Conservation (phyloP, 2,797 vertebrate genomes). For the Spondyliosoma cantharus region DNA sequence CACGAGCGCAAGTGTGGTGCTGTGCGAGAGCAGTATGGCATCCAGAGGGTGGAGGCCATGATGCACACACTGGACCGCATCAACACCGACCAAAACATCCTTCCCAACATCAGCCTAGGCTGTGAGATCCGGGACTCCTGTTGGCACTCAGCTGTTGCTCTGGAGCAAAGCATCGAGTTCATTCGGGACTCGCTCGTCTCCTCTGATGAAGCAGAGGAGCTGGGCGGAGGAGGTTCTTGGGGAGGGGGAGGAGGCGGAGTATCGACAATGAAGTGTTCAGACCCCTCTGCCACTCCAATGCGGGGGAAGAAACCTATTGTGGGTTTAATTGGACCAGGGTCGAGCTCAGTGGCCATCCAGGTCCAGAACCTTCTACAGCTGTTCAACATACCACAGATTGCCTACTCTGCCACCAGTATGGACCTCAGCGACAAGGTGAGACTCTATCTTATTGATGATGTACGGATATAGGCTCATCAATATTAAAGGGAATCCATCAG, state of each 20-base stretch:
- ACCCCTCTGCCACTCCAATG: conserved; percentile 90
- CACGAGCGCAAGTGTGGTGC: conserved; percentile 98
- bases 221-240: conserved; percentile 70
- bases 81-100: conserved; percentile 90
- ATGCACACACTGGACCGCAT: conserved; percentile 95
- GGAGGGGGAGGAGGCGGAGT: conserved; percentile 76
- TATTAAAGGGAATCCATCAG: not conserved
- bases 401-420: conserved; percentile 99
- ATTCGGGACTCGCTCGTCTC: conserved; percentile 97
- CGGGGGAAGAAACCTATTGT: conserved; percentile 96
- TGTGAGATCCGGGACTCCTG: conserved; percentile 99
- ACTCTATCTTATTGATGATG: not conserved
- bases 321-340: conserved; percentile 97
- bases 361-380: conserved; percentile 98
- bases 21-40: conserved; percentile 97
- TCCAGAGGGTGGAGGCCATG: conserved; percentile 99
- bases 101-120: conserved; percentile 95
- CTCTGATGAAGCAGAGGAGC: conserved; percentile 79
- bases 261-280: conserved; percentile 87
- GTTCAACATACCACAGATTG: conserved; percentile 99
- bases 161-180: conserved; percentile 99
- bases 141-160: conserved; percentile 97
- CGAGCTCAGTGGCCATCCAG: conserved; percentile 98
- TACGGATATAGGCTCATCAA: not conserved
- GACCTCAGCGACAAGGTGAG: conserved; percentile 95